A percentile compares a stretch with the other conserved stretches of the same genome.
Conservation (phyloP, 1,140 invertebrate genomes). For the Sitophilus oryzae region DNA sequence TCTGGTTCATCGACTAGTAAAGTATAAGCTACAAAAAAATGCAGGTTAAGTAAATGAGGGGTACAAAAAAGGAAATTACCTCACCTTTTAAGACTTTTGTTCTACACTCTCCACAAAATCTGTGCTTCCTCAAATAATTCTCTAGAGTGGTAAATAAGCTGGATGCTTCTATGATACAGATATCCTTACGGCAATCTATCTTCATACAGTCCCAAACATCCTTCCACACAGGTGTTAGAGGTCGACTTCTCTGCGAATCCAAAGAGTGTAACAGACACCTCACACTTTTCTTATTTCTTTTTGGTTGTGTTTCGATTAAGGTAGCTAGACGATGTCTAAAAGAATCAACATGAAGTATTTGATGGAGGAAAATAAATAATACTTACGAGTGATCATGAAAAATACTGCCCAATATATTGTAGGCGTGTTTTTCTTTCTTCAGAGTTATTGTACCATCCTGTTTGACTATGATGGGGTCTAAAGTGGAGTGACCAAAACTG, state of each 20-base stretch:
- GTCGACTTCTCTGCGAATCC: slow-evolving; percentile 74
- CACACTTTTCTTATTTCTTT: slow-evolving; percentile 75
- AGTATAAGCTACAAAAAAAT: slow-evolving; percentile 59
- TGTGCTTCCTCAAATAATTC: slow-evolving; percentile 84
- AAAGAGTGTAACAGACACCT: slow-evolving; percentile 81
- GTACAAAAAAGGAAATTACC: slow-evolving; percentile 67
- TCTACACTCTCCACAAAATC: slow-evolving; percentile 87
- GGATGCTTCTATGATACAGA: slow-evolving; percentile 77
- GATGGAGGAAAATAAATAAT: slow-evolving; percentile 3
- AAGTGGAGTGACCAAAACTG: slow-evolving; percentile 71
- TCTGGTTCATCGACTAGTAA: slow-evolving; percentile 80
- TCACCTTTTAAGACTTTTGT: slow-evolving; percentile 66
- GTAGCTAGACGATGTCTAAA: slow-evolving; percentile 65
- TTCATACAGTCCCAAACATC: slow-evolving; percentile 87
- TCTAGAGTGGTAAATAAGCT: slow-evolving; percentile 78
- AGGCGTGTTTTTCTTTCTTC: slow-evolving; percentile 67
- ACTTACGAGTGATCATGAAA: slow-evolving; percentile 80
- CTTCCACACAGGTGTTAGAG: slow-evolving; percentile 63
- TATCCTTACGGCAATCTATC: slow-evolving; percentile 73
- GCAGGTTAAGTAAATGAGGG: not conserved
- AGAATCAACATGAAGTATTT: slow-evolving; percentile 34
- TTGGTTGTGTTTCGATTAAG: slow-evolving; percentile 72
- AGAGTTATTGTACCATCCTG: slow-evolving; percentile 67
- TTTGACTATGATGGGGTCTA: slow-evolving; percentile 72
- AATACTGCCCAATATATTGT: slow-evolving; percentile 71